A percentile compares a stretch with the other conserved stretches of the same genome.
These are phyloP conservation scores for Ptychadena robeensis DNA, from an alignment of 2,797 vertebrate species.

Conservation along the genomic window DNA sequence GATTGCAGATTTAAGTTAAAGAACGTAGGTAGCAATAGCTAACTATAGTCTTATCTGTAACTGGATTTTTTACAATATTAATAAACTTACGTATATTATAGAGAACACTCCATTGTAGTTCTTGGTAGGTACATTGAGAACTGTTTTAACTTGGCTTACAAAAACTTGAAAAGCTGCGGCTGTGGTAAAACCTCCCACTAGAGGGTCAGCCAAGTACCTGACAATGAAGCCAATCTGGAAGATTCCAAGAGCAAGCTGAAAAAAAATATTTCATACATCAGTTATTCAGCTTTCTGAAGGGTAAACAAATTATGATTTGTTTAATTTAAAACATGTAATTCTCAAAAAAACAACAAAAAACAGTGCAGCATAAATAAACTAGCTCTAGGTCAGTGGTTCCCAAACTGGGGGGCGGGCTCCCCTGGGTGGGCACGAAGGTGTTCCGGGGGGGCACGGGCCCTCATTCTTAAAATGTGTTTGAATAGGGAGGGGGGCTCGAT, in stretches of 20 bases:
- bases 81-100: slow-evolving; percentile 82
- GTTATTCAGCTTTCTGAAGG: background rate
- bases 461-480: too few species aligned
- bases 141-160: slow-evolving; percentile 83
- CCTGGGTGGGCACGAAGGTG: too few species aligned
- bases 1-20: too few species aligned
- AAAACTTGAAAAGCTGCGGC: slow-evolving; percentile 87
- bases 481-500: too few species aligned
- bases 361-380: too few species aligned
- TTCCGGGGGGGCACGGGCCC: too few species aligned
- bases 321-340: too few species aligned
- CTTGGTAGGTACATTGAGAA: slow-evolving; percentile 82
- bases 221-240: slow-evolving; percentile 86
- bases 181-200: slow-evolving; percentile 87
- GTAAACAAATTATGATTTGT: background rate
- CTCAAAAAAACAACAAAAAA: too few species aligned
- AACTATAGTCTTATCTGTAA: too few species aligned
- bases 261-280: background rate
- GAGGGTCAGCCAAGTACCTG: slow-evolving; percentile 83
- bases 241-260: slow-evolving; percentile 78
- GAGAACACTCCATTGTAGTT: slow-evolving; percentile 84
- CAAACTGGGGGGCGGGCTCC: too few species aligned
- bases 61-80: background rate
- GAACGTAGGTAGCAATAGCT: too few species aligned
- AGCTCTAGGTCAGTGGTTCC: too few species aligned